phyloP scores from a whole-genome alignment of 2,888 invertebrate genomes.

The Halictus ligatus region DNA sequence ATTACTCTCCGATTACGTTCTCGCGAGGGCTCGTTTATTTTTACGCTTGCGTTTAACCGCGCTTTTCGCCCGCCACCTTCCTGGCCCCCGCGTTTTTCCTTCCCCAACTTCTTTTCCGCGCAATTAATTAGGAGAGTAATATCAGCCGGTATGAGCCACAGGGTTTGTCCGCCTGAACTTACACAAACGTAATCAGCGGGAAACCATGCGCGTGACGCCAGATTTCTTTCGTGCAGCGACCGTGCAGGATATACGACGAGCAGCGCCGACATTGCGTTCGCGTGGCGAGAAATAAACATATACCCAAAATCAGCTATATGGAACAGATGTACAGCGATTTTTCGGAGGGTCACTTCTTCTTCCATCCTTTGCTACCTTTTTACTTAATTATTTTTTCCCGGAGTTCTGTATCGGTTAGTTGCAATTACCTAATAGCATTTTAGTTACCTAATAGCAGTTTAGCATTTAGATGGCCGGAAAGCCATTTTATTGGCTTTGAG shows the following conservation, averaged over 20 bases:
- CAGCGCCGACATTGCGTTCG: neutral
- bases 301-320: neutral
- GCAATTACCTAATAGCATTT: no score
- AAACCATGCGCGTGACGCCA: conserved; percentile 31
- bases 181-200: conserved; percentile 57
- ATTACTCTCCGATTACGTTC: conserved; percentile 41
- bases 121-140: conserved; percentile 69
- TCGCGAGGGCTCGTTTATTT: conserved; percentile 30
- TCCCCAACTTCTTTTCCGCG: conserved; percentile 24
- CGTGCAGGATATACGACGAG: neutral
- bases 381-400: no score
- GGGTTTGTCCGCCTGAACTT: conserved; percentile 47
- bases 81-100: conserved; percentile 30
- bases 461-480: no score
- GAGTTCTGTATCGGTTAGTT: no score
- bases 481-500: no score
- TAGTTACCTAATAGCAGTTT: no score
- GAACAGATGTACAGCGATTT: neutral
- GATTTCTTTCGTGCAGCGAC: conserved; percentile 7
- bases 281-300: no score
- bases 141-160: conserved; percentile 55
- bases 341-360: neutral
- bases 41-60: conserved; percentile 37
- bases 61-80: conserved; percentile 47
- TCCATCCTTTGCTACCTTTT: neutral